Conservation (phyloP, 2,888 invertebrate species). For the Endomychus coccineus region DNA sequence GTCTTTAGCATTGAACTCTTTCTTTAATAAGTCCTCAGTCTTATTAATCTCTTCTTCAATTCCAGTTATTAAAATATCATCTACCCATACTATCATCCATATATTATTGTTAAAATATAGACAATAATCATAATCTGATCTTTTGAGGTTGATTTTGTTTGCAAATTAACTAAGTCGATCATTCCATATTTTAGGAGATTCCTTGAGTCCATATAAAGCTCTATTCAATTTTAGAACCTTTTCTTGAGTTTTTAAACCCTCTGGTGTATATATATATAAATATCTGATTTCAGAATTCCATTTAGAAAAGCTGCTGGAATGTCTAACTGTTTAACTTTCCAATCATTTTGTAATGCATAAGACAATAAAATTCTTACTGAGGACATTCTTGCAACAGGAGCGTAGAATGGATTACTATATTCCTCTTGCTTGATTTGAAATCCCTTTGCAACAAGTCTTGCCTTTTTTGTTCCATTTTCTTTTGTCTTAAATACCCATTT, state of each 20-base stretch:
- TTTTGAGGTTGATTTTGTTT: slow-evolving; percentile 12
- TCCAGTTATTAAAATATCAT: slow-evolving; percentile 19
- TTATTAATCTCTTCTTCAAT: slow-evolving; percentile 9
- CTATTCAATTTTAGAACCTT: slow-evolving; percentile 18
- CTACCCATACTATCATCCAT: slow-evolving; percentile 14
- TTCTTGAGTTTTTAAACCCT: slow-evolving; percentile 14
- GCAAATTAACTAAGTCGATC: slow-evolving; percentile 16
- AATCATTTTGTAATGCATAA: slow-evolving; percentile 16
- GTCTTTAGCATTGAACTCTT: slow-evolving; percentile 18
- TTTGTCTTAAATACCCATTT: slow-evolving; percentile 22
- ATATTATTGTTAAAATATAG: slow-evolving; percentile 16
- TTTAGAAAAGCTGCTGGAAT: slow-evolving; percentile 24
- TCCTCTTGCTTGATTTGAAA: slow-evolving; percentile 15
- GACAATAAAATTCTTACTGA: slow-evolving; percentile 21
- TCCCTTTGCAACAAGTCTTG: slow-evolving; percentile 14
- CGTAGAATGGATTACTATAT: slow-evolving; percentile 12
- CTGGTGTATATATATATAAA: slow-evolving; percentile 18
- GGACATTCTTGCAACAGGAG: slow-evolving; percentile 19
- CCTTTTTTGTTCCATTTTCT: slow-evolving; percentile 17
- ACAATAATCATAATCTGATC: slow-evolving; percentile 17
- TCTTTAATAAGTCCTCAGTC: slow-evolving; percentile 9
- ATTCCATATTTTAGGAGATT: slow-evolving; percentile 19
- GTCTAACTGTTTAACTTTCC: slow-evolving; percentile 19
- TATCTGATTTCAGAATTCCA: slow-evolving; percentile 18
- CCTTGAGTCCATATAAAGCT: slow-evolving; percentile 19